These are phyloP conservation scores for Scaptomyza tumidula DNA, from an alignment of 2,888 invertebrate genomes.

Conservation along the genomic window DNA sequence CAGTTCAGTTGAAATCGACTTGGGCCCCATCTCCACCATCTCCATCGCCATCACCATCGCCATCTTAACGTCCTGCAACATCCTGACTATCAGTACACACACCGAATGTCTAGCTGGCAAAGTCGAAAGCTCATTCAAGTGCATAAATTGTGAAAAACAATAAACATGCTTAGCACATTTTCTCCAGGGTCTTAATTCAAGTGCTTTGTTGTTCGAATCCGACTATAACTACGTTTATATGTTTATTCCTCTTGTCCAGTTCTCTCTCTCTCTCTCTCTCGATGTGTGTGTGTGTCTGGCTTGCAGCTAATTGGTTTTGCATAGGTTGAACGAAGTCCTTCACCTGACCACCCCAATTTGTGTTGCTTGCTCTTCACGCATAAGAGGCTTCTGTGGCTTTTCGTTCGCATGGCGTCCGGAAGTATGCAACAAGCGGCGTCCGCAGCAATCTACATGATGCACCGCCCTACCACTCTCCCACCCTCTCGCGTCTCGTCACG, in stretches of 20 bases:
- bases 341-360: slow-evolving; percentile 29
- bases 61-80: slow-evolving; percentile 1
- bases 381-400: slow-evolving; percentile 37
- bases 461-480: neutral
- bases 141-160: slow-evolving; percentile 75
- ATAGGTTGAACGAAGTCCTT: slow-evolving; percentile 32
- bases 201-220: slow-evolving; percentile 50
- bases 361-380: slow-evolving; percentile 1
- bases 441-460: slow-evolving; percentile 74
- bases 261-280: neutral
- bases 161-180: slow-evolving; percentile 64
- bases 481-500: neutral
- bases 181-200: slow-evolving; percentile 46
- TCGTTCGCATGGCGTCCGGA: slow-evolving; percentile 50
- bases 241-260: slow-evolving; percentile 17
- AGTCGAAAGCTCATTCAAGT: slow-evolving; percentile 67
- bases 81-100: slow-evolving; percentile 14
- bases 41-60: neutral
- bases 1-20: slow-evolving; percentile 76
- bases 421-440: slow-evolving; percentile 62
- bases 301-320: slow-evolving; percentile 68
- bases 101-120: slow-evolving; percentile 4
- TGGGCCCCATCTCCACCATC: slow-evolving; percentile 27
- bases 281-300: slow-evolving; percentile 1
- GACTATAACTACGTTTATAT: neutral